Conservation (phyloP, 2,888 invertebrate genomes). For the Drosophila helvetica region DNA sequence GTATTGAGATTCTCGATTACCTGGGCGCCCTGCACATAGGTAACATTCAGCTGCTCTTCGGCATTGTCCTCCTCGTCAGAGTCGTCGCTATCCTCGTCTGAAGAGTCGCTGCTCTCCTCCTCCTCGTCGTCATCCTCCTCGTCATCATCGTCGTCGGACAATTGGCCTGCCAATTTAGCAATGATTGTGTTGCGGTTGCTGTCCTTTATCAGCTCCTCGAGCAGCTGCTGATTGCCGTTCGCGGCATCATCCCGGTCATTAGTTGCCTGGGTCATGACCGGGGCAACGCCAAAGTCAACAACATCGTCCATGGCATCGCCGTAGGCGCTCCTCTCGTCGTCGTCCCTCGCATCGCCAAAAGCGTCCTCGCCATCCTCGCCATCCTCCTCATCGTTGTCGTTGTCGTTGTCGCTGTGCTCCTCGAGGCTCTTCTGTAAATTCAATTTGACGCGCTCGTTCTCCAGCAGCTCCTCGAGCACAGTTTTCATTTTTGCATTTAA, state of each 20-base stretch:
- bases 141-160: slow-evolving; percentile 52
- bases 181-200: slow-evolving; percentile 80
- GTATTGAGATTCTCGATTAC: slow-evolving; percentile 83
- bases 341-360: slow-evolving; percentile 66
- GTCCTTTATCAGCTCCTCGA: slow-evolving; percentile 77
- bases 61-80: slow-evolving; percentile 74
- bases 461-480: slow-evolving; percentile 83
- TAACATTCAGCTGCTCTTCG: slow-evolving; percentile 66
- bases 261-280: slow-evolving; percentile 26
- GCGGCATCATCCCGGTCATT: slow-evolving; percentile 63
- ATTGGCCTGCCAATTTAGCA: slow-evolving; percentile 66
- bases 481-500: slow-evolving; percentile 85
- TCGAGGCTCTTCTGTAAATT: slow-evolving; percentile 84
- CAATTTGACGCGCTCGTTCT: slow-evolving; percentile 84
- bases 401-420: slow-evolving; percentile 68
- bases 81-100: slow-evolving; percentile 71
- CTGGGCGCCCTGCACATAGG: slow-evolving; percentile 82
- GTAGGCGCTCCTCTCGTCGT: slow-evolving; percentile 68
- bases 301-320: slow-evolving; percentile 71
- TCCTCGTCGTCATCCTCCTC: slow-evolving; percentile 74
- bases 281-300: slow-evolving; percentile 65
- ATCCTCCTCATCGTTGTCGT: slow-evolving; percentile 56
- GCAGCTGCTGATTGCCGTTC: slow-evolving; percentile 80
- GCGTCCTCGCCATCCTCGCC: slow-evolving; percentile 59
- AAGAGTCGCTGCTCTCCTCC: slow-evolving; percentile 70